phyloP scores from a whole-genome alignment of 1,140 invertebrate species.

The Frieseomelitta varia region DNA sequence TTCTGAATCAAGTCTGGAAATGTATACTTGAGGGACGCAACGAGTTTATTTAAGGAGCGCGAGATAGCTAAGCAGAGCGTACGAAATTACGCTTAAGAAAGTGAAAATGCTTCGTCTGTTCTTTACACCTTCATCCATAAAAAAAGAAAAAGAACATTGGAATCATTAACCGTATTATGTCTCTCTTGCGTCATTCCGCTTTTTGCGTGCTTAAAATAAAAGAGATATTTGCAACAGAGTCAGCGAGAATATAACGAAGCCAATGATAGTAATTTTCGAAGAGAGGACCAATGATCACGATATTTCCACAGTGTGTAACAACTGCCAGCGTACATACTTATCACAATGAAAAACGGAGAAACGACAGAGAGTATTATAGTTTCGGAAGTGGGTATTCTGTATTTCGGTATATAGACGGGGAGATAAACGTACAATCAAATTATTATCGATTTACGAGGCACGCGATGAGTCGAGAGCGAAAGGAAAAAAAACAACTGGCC shows the following conservation, averaged over 20 bases:
- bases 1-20: no score
- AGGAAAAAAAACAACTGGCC: neutral
- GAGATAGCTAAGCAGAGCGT: no score
- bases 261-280: neutral
- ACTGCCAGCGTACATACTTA: neutral
- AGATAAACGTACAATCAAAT: slow-evolving; percentile 18
- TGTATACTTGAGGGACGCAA: no score
- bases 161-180: neutral
- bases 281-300: neutral
- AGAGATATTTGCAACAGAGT: neutral
- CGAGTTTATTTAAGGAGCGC: no score
- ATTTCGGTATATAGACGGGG: neutral
- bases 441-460: slow-evolving; percentile 20
- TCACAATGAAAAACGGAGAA: neutral
- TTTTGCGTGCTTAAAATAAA: neutral
- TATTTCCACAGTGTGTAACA: neutral
- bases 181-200: neutral
- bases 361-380: neutral
- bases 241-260: neutral
- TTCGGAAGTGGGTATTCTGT: neutral
- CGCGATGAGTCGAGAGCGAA: neutral
- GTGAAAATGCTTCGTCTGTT: no score
- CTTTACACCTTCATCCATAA: no score
- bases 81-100: no score
- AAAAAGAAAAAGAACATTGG: neutral